Base-by-base conservation (phyloP, 1,140 invertebrate genomes). In the Leptinotarsa texana region DNA sequence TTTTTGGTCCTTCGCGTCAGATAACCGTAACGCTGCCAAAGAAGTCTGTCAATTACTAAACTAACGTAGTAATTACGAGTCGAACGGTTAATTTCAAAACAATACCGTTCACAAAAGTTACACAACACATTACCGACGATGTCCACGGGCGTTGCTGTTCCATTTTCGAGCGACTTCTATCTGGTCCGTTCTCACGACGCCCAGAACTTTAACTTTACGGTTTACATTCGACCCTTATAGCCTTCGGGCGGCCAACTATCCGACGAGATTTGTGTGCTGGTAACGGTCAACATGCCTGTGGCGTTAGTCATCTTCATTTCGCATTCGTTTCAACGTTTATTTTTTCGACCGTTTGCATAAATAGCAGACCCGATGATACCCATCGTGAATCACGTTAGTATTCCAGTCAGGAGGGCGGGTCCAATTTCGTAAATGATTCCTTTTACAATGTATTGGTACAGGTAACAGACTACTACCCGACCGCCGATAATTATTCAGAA, bases 291-390 rank as follows among this genome's bases (percentile, higher is more conserved):
- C 63, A 76, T 76, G 71, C 75, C 71, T 33, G 72, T n/a, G 49
- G 75, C 71, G 63, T 76, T 76, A 76, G 75, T 76, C 75, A 76
- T 73, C 75, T 21, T 67, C 74, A 63, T 75, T 72, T 75, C 49
- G 74, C 74, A 72, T 75, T 73, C 69, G 15, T 57, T 57, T 18
- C 51, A 13, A 57, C 3, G 51, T 18, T 57, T 57, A 5, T n/a
- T 57, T 57, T 57, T 18, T 57, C 51, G 51, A 57, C 4, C 2
- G 51, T n/a, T 57, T 15, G 51, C 51, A 57, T 18, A 17, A 15
- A 57, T 18, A 57, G n/a, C 51, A 57, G 51, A 57, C 17, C 6
- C 51, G 51, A 57, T 57, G 51, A 18, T 57, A 57, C 17, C 51
- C 15, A 57, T 57, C 15, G 51, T 57, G 51, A 57, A 15, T 57